Evolutionary conservation across 2,113 vertebrate genomes (phyloP), one percentile per base, ranked within the genome.

Genomic region (Otocyon megalotis): DNA sequence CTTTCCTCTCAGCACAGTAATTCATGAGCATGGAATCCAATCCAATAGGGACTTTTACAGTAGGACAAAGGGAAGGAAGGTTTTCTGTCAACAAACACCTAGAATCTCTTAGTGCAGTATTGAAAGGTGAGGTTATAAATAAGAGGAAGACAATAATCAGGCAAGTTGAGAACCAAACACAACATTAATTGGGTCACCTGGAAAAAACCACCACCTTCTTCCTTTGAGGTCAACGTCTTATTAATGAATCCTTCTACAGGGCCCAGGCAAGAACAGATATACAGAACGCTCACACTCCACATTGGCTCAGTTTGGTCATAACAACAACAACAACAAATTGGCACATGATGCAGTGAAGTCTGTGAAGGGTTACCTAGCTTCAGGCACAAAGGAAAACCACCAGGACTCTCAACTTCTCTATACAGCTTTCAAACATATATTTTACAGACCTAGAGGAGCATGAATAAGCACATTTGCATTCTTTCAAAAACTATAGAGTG

Each of bases 381-480:
- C 50, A 62, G 69, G 71, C 48, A 97, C 87, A 94, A 83, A 97
- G 93, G 80, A 92, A 95, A 93, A 88, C 87, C 50, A 30, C 22
- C 80, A 56, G 5, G 89, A 93, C 50, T 93, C 37, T 32, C 80
- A 83, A 90, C 63, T 93, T 76, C 43, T 96, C 93, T 54, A 50
- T 65, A 15, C 16, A 81, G 58, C 72, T 97, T 87, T 82, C 69
- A 85, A 50, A 98, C 94, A 93, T 69, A 48, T 12, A 81, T 43
- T 82, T 94, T 89, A 96, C 48, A 95, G 88, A 97, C 30, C 56
- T 88, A 92, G 56, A 90, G 79, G 96, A 97, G 86, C 92, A 98
- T 98, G 98, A 99, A 98, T 98, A 98, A 98, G 98, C 98, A 98
- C 90, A 98, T 98, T 92, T 98, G 53, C 35, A 88, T 95, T 94